Percentiles rank a stretch among this genome's conserved stretches.
phyloP scores from a whole-genome alignment of 2,113 vertebrate species.

The Stegastes partitus region DNA sequence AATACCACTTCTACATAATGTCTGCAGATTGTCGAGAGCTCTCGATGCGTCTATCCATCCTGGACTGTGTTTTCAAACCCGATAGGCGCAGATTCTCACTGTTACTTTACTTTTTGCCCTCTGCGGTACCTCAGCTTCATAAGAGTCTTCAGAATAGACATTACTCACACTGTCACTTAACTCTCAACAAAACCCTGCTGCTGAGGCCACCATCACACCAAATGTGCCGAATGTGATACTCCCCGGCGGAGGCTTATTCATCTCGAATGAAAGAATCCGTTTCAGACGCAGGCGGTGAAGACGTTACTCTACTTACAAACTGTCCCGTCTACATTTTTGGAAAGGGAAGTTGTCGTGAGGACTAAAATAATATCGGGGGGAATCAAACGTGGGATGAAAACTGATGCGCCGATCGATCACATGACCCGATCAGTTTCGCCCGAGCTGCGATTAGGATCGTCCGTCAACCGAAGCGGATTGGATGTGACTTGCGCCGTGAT shows the following conservation, averaged over 20 bases:
- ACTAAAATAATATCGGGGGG: conserved; percentile 30
- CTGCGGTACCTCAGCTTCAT: not conserved
- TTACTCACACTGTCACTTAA: conserved; percentile 21
- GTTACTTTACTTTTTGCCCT: conserved; percentile 4
- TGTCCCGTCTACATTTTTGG: conserved; percentile 7
- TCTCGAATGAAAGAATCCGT: conserved; percentile 56
- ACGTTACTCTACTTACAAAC: conserved; percentile 39
- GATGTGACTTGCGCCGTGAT: not conserved
- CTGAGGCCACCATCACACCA: conserved; percentile 9
- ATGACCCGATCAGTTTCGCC: conserved; percentile 4
- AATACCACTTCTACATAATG: too few relatives aligned
- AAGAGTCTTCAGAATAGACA: conserved; percentile 31
- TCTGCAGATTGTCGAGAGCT: too few relatives aligned
- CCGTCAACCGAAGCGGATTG: conserved; percentile 18
- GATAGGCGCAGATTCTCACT: not conserved
- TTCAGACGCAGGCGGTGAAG: conserved; percentile 40
- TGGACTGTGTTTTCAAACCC: not conserved
- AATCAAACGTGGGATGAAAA: conserved; percentile 35
- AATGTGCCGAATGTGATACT: conserved; percentile 53
- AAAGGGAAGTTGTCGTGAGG: conserved; percentile 34
- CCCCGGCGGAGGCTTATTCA: conserved; percentile 50
- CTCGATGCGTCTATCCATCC: not conserved
- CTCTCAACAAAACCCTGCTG: conserved; percentile 17
- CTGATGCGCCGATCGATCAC: conserved; percentile 34
- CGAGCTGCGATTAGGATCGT: conserved; percentile 20